Evolutionary conservation across 92 coral and sea anemone genomes (phyloP).

Genomic region (Micromussa lordhowensis): DNA sequence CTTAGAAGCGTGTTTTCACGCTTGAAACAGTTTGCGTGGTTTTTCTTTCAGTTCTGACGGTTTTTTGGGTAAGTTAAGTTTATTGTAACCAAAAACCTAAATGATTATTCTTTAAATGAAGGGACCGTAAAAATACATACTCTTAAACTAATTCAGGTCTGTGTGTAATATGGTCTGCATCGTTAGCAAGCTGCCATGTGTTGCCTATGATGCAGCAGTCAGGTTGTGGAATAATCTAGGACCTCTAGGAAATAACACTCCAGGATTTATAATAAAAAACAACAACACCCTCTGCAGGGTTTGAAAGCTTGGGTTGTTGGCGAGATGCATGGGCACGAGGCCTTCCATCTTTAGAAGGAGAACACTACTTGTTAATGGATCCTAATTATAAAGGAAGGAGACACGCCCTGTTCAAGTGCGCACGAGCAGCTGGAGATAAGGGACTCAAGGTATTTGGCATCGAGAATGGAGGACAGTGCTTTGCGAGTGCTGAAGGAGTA

Average conservation of each 20-base stretch:
- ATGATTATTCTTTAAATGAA: too few relatives aligned
- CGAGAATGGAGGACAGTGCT: conserved; percentile 97
- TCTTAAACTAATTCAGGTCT: too few relatives aligned
- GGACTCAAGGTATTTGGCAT: conserved; percentile 79
- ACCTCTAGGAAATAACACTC: too few relatives aligned
- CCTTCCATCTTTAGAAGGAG: conserved; percentile 86
- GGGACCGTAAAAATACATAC: too few relatives aligned
- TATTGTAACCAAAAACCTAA: too few relatives aligned
- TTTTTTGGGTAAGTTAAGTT: too few relatives aligned
- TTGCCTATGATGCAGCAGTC: too few relatives aligned
- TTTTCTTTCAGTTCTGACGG: neutral
- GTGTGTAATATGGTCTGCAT: too few relatives aligned
- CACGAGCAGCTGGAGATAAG: conserved; percentile 86
- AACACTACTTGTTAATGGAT: conserved; percentile 85
- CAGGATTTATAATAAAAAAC: too few relatives aligned
- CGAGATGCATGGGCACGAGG: conserved; percentile 94
- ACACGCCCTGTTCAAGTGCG: conserved; percentile 86
- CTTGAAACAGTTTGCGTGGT: neutral
- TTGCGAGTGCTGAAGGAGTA: conserved; percentile 75
- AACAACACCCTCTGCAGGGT: conserved; percentile 59
- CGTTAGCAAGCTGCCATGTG: too few relatives aligned
- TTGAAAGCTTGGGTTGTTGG: conserved; percentile 92
- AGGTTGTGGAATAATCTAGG: too few relatives aligned
- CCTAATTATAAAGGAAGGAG: conserved; percentile 88
- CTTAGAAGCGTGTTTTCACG: neutral